Evolutionary conservation across 2,797 vertebrate species (phyloP).

Genomic region (Austrolebias charrua): DNA sequence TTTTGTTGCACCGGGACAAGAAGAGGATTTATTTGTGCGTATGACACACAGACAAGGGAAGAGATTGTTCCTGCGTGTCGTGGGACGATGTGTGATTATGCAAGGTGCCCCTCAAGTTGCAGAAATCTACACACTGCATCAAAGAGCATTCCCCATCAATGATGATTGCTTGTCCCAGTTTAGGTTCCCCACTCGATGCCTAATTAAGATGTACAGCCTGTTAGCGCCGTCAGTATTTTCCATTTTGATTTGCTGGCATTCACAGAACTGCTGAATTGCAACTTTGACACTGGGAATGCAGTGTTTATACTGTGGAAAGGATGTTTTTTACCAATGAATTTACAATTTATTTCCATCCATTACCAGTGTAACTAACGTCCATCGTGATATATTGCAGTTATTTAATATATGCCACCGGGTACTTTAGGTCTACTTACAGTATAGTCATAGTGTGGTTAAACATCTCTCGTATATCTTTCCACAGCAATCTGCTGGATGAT

Average conservation of each 20-base stretch:
- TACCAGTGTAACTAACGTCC: conserved; percentile 51
- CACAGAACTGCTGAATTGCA: conserved; percentile 2
- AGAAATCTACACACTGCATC: conserved; percentile 44
- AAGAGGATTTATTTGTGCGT: conserved; percentile 29
- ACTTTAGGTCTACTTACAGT: conserved; percentile 49
- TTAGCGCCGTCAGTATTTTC: conserved; percentile 48
- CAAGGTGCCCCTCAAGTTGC: conserved; percentile 21
- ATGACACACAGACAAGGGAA: conserved; percentile 4
- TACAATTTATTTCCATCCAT: conserved; percentile 46
- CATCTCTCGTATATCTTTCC: conserved; percentile 53
- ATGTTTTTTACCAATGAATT: conserved; percentile 36
- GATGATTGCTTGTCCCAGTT: conserved; percentile 60
- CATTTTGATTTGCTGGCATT: conserved; percentile 11
- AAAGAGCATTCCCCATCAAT: conserved; percentile 49
- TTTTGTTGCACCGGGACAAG: conserved; percentile 5
- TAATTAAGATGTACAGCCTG: conserved; percentile 67
- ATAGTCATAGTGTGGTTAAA: conserved; percentile 55
- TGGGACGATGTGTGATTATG: conserved; percentile 8
- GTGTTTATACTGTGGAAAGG: conserved; percentile 27
- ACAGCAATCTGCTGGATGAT: conserved; percentile 38
- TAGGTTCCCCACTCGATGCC: conserved; percentile 49
- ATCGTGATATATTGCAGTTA: conserved; percentile 64
- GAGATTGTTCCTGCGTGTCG: not conserved
- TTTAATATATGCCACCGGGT: conserved; percentile 53
- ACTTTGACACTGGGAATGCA: conserved; percentile 20